phyloP scores from a whole-genome alignment of 2,888 invertebrate species.

The Augochlorella aurata region DNA sequence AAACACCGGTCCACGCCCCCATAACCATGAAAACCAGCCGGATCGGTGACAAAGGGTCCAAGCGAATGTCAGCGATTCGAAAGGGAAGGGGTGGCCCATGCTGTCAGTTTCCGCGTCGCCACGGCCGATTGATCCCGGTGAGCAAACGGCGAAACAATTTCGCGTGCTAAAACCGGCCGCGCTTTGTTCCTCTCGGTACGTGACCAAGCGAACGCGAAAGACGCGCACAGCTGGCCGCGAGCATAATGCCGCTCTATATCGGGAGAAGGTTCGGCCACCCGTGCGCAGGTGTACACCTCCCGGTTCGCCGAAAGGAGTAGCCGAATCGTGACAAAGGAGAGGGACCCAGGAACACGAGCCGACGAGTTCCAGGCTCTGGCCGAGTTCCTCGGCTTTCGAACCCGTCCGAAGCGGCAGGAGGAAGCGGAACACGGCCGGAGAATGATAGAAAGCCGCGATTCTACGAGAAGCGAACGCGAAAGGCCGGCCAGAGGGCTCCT shows the following conservation, averaged over 20 bases:
- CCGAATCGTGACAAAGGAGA: slow-evolving; percentile 57
- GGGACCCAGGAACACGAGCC: no score
- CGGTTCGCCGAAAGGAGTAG: slow-evolving; percentile 14
- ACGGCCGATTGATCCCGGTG: not conserved
- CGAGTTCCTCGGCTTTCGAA: not conserved
- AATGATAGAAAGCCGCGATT: slow-evolving; percentile 1
- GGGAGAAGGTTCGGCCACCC: not conserved
- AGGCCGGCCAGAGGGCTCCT: slow-evolving; percentile 45
- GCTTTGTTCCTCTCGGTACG: not conserved
- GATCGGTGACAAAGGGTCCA: not conserved
- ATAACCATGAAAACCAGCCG: not conserved
- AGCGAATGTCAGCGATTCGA: not conserved
- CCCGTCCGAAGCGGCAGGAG: not conserved
- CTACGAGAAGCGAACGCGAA: slow-evolving; percentile 35
- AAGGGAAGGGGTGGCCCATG: not conserved
- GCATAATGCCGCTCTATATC: not conserved
- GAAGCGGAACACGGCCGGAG: not conserved
- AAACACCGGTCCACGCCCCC: not conserved
- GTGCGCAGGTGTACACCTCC: not conserved
- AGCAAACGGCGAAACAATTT: not conserved
- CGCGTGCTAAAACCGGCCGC: not conserved
- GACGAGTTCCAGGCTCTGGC: no score
- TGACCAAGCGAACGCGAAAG: slow-evolving; percentile 18
- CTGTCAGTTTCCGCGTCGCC: not conserved
- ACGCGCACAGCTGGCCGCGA: slow-evolving; percentile 16